These are phyloP conservation scores for Anarhynchus alexandrinus DNA, from an alignment of 2,113 vertebrate genomes.

Conservation along the genomic window DNA sequence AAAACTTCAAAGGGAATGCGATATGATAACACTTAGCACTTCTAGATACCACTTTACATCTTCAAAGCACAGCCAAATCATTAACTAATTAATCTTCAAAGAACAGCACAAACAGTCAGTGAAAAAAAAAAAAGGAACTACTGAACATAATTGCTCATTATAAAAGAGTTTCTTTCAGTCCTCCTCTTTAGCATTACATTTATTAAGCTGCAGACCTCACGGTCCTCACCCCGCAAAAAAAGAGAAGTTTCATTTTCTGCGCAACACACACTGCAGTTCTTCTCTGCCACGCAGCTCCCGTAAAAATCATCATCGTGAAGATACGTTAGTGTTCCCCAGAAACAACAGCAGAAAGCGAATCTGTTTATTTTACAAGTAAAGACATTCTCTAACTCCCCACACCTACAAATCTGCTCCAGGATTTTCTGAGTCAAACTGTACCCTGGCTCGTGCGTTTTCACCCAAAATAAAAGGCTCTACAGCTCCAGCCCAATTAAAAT, in stretches of 20 bases:
- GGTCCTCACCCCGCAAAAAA: neutral
- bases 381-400: neutral
- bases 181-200: neutral
- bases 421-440: neutral
- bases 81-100: conserved; percentile 71
- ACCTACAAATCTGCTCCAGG: neutral
- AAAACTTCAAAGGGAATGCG: conserved; percentile 61
- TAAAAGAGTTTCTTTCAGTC: conserved; percentile 2
- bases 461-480: neutral
- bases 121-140: neutral
- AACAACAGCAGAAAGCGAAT: neutral
- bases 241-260: neutral
- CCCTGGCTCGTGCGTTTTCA: neutral
- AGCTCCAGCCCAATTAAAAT: neutral
- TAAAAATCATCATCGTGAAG: neutral
- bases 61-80: conserved; percentile 58
- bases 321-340: neutral
- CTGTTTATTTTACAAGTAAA: neutral
- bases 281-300: neutral
- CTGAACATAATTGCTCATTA: conserved; percentile 51
- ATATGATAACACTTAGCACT: conserved; percentile 64
- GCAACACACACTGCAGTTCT: neutral
- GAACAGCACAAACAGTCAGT: conserved; percentile 35
- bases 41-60: conserved; percentile 58
- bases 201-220: neutral